phyloP scores from a whole-genome alignment of 1,140 invertebrate species.

The Lepidostoma basale region DNA sequence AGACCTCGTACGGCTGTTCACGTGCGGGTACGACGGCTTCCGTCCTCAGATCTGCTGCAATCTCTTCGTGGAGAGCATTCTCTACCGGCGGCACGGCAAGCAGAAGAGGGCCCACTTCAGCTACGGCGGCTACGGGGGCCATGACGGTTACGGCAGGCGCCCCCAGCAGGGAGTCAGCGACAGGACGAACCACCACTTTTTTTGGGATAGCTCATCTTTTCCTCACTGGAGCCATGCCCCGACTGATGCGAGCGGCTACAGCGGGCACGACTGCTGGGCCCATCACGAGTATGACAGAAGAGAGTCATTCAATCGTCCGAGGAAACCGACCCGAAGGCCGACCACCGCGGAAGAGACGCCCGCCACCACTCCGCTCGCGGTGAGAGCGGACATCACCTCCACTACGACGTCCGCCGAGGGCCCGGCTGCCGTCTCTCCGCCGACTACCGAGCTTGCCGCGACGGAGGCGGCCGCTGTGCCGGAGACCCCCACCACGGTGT shows the following conservation, averaged over 20 bases:
- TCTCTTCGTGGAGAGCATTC: conserved; percentile 3
- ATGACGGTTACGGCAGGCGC: neutral
- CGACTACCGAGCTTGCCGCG: neutral
- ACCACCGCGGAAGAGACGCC: neutral
- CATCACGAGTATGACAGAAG: neutral
- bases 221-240: conserved; percentile 43
- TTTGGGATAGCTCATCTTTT: conserved; percentile 34
- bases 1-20: conserved; percentile 30
- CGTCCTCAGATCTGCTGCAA: conserved; percentile 37
- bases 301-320: neutral
- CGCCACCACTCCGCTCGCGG: neutral
- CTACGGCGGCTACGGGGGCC: conserved; percentile 15
- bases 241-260: neutral
- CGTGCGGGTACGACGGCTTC: conserved; percentile 32
- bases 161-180: neutral
- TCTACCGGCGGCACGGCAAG: conserved; percentile 29
- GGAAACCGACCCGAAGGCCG: neutral
- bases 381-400: too few species aligned
- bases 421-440: too few species aligned
- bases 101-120: conserved; percentile 38
- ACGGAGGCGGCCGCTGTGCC: neutral
- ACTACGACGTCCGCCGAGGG: neutral
- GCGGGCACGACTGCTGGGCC: conserved; percentile 13
- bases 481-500: neutral
- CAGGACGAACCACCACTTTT: conserved; percentile 32